Percentiles rank a stretch among this genome's conserved stretches.
These are phyloP conservation scores for Salvelinus namaycush DNA, from an alignment of 2,113 vertebrate genomes.

Conservation along the genomic window DNA sequence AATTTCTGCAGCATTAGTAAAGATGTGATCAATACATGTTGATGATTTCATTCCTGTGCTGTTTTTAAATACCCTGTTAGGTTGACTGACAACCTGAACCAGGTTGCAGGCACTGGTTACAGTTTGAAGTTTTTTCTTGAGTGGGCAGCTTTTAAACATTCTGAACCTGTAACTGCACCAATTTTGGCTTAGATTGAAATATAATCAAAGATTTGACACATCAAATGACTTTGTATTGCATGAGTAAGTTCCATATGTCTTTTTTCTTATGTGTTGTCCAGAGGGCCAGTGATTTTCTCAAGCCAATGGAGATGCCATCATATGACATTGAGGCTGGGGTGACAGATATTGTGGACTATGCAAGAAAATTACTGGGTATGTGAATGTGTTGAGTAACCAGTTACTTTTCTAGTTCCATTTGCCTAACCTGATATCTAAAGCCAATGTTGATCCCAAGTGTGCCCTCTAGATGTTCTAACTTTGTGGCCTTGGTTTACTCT, in stretches of 20 bases:
- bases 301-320: conserved; percentile 54
- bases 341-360: conserved; percentile 40
- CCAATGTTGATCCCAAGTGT: not conserved
- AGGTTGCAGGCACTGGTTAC: too few relatives aligned
- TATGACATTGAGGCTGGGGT: conserved; percentile 56
- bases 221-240: not conserved
- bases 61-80: too few relatives aligned
- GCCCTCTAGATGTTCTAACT: not conserved
- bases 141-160: too few relatives aligned
- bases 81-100: too few relatives aligned
- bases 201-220: not conserved
- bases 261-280: conserved; percentile 24
- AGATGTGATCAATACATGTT: too few relatives aligned
- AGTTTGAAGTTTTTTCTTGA: too few relatives aligned
- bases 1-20: too few relatives aligned
- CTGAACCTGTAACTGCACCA: too few relatives aligned
- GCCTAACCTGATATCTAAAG: not conserved
- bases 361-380: conserved; percentile 53
- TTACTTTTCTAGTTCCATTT: not conserved
- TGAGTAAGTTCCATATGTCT: not conserved
- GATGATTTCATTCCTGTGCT: too few relatives aligned
- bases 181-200: too few relatives aligned
- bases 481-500: not conserved
- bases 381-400: conserved; percentile 28
- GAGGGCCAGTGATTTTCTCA: conserved; percentile 44